phyloP scores from a whole-genome alignment of 2,113 vertebrate species.

The Prinia subflava region DNA sequence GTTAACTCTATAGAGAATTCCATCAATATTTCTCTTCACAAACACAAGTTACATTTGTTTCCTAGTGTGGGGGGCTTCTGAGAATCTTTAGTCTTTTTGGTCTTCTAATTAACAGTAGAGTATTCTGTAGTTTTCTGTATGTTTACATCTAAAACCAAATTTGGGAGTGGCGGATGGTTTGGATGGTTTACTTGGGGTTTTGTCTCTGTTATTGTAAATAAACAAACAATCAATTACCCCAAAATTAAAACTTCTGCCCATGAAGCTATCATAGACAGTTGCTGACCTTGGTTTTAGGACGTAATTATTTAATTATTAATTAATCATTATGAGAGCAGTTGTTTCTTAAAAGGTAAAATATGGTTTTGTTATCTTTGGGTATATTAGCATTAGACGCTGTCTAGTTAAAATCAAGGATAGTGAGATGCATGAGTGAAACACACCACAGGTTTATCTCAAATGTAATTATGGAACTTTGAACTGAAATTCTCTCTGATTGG shows the following conservation, averaged over 20 bases:
- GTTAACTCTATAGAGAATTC: background rate
- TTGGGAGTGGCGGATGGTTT: background rate
- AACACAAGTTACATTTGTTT: background rate
- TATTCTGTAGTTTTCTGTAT: background rate
- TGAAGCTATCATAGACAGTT: background rate
- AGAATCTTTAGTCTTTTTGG: background rate
- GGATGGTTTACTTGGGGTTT: background rate
- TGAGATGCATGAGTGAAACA: background rate
- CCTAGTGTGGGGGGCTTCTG: background rate
- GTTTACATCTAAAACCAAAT: background rate
- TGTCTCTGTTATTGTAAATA: background rate
- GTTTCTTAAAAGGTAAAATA: background rate
- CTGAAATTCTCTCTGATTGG: background rate
- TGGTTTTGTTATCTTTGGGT: background rate
- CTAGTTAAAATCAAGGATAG: background rate
- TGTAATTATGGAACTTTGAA: background rate
- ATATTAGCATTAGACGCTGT: background rate
- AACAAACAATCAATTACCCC: background rate
- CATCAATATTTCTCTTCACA: background rate
- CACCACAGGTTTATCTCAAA: background rate
- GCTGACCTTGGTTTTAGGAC: background rate
- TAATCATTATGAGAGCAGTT: background rate
- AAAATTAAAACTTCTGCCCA: background rate
- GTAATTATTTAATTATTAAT: background rate
- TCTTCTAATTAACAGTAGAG: background rate